Conservation (phyloP, 1,140 invertebrate species). For the Pollicipes pollicipes region DNA sequence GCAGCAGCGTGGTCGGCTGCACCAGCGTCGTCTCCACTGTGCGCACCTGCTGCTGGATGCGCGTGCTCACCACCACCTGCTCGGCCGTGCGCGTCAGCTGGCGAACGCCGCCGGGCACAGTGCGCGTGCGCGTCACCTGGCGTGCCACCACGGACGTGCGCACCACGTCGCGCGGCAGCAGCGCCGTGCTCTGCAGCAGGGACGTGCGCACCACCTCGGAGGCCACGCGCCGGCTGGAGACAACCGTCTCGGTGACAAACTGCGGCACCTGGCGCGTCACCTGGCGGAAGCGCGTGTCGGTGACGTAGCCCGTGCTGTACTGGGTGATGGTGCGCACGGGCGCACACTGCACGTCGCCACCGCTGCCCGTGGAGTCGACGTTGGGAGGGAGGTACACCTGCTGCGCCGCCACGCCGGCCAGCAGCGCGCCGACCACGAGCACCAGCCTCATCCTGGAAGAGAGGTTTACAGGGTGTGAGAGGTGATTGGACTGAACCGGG, state of each 20-base stretch:
- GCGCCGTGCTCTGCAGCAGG: background rate
- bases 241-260: background rate
- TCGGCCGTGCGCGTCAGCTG: background rate
- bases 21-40: background rate
- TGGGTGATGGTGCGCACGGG: background rate
- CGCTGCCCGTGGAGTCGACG: too few relatives aligned
- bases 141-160: background rate
- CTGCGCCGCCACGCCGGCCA: background rate
- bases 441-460: background rate
- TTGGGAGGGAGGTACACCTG: background rate
- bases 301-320: background rate
- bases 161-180: background rate
- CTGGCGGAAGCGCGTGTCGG: background rate
- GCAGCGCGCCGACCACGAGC: background rate
- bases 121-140: background rate
- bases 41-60: background rate
- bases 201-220: background rate
- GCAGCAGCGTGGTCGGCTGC: background rate
- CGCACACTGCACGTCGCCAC: background rate
- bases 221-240: background rate
- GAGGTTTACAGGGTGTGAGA: background rate
- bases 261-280: background rate
- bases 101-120: background rate
- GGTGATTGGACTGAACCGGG: background rate
- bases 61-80: background rate